These are phyloP conservation scores for Perca flavescens DNA, from an alignment of 2,113 vertebrate genomes.

Conservation along the genomic window DNA sequence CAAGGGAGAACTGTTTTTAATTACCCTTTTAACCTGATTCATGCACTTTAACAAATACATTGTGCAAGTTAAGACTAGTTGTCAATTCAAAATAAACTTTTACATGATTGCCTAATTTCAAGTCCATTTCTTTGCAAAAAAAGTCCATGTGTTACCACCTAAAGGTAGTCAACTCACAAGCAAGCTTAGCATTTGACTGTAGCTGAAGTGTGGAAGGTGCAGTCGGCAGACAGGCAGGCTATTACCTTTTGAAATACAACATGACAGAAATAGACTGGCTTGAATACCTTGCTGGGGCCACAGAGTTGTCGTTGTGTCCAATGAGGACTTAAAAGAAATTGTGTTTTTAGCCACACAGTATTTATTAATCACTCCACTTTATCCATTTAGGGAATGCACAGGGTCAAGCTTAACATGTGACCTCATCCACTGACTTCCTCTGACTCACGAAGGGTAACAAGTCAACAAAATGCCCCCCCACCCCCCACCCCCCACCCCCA, in stretches of 20 bases:
- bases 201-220: conserved; percentile 44
- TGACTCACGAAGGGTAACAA: conserved; percentile 44
- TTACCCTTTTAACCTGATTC: neutral
- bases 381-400: conserved; percentile 16
- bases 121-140: neutral
- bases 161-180: neutral
- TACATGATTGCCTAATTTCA: neutral
- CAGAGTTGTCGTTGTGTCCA: neutral
- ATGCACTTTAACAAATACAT: conserved; percentile 1
- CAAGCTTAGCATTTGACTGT: conserved; percentile 19
- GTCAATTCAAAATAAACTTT: neutral
- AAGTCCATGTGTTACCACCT: neutral
- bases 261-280: conserved; percentile 68
- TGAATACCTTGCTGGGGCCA: conserved; percentile 49
- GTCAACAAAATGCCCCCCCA: conserved; percentile 42
- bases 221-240: conserved; percentile 39
- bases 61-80: neutral
- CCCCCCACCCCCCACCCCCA: neutral
- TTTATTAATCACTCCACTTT: conserved; percentile 21
- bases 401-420: conserved; percentile 40
- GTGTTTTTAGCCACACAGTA: neutral
- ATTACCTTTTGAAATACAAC: conserved; percentile 69
- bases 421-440: conserved; percentile 42
- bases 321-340: neutral
- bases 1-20: neutral